Conservation (phyloP, 2,113 vertebrate species). For the Chrysochloris asiatica region DNA sequence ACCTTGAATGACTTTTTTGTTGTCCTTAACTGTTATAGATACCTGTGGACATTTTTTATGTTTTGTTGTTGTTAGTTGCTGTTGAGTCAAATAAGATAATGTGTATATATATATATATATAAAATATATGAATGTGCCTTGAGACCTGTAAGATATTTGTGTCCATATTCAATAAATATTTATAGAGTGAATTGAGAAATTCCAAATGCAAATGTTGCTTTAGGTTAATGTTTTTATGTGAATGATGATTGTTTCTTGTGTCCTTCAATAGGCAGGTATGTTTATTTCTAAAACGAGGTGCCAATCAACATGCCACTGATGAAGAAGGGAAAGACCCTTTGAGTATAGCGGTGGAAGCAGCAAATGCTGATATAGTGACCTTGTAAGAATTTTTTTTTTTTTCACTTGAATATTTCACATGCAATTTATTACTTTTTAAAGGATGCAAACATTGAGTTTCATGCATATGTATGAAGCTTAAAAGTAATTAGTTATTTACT, state of each 20-base stretch:
- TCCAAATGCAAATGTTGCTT: constrained; percentile 43
- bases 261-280: constrained; percentile 92
- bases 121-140: constrained; percentile 5
- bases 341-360: constrained; percentile 95
- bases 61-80: background rate
- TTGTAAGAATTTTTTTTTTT: constrained; percentile 87
- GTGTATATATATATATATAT: too few species aligned
- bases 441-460: background rate
- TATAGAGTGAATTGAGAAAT: constrained; percentile 52
- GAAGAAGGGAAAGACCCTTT: constrained; percentile 95
- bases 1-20: background rate
- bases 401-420: background rate
- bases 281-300: constrained; percentile 97
- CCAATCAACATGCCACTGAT: constrained; percentile 96
- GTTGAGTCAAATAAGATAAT: background rate
- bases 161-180: constrained; percentile 13
- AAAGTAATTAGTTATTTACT: background rate
- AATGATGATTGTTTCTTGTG: constrained; percentile 39
- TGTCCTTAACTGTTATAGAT: background rate
- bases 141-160: constrained; percentile 34
- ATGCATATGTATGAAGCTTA: background rate
- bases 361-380: constrained; percentile 98
- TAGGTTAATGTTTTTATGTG: constrained; percentile 10
- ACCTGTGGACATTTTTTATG: background rate
- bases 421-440: background rate